A percentile compares a stretch with the other conserved stretches of the same genome.
Conservation (phyloP, 23 tunicate species). For the Ciona savignyi region DNA sequence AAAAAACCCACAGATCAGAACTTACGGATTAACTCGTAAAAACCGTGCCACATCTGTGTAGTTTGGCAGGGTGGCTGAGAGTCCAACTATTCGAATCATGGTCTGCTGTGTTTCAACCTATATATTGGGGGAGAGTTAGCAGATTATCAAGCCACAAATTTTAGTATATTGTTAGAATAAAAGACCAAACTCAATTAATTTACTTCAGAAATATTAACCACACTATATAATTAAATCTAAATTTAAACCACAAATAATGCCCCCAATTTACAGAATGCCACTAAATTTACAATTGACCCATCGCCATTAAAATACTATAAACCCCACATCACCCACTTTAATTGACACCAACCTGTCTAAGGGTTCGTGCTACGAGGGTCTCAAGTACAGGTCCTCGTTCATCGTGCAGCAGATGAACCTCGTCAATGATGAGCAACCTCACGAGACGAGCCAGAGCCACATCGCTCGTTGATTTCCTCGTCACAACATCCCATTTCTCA, state of each 20-base stretch:
- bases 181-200: no score
- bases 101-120: conserved; percentile 90
- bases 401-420: conserved; percentile 92
- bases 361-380: conserved; percentile 89
- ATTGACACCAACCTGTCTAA: conserved; percentile 76
- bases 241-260: no score
- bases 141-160: no score
- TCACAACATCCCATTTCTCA: conserved; percentile 98
- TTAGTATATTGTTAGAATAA: no score
- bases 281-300: no score
- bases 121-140: no score
- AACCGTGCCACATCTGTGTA: conserved; percentile 91
- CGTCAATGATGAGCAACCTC: conserved; percentile 84
- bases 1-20: no score
- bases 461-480: conserved; percentile 87
- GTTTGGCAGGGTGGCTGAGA: conserved; percentile 96
- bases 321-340: no score
- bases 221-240: no score
- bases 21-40: conserved; percentile 94
- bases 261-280: no score
- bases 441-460: conserved; percentile 71
- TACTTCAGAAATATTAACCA: no score
- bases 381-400: conserved; percentile 94
- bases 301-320: no score
- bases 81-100: conserved; percentile 98